These are phyloP conservation scores for Siniperca scherzeri DNA, from an alignment of 2,797 vertebrate genomes.

Conservation along the genomic window DNA sequence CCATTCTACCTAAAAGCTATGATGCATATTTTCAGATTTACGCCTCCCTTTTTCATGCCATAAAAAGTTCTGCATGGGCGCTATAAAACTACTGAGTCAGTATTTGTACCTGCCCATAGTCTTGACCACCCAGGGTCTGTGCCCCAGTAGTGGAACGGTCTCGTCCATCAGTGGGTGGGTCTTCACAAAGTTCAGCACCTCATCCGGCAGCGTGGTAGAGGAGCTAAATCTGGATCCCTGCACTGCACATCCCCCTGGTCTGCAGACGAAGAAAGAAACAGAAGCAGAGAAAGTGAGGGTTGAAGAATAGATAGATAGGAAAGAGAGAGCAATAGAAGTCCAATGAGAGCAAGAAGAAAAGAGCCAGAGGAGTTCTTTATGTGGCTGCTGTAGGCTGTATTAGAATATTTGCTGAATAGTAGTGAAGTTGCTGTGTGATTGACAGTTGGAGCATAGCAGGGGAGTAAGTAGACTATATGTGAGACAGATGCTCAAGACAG, in stretches of 20 bases:
- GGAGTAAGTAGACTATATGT: constrained; percentile 39
- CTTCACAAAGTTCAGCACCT: constrained; percentile 97
- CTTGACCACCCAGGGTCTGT: constrained; percentile 94
- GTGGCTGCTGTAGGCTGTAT: constrained; percentile 41
- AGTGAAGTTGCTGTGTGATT: constrained; percentile 48
- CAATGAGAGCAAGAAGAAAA: constrained; percentile 31
- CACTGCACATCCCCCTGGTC: constrained; percentile 93
- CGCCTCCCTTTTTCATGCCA: not conserved
- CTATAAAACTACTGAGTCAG: constrained; percentile 27
- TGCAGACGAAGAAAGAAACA: constrained; percentile 64
- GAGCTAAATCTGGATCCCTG: constrained; percentile 94
- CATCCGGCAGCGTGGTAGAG: constrained; percentile 94
- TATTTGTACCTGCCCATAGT: constrained; percentile 91
- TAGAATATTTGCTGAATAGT: constrained; percentile 69
- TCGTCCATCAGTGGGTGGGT: constrained; percentile 98
- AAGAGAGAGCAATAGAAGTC: constrained; percentile 6
- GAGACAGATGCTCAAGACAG: constrained; percentile 60
- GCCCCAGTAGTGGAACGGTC: constrained; percentile 92
- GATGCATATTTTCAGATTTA: not conserved
- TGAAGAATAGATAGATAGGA: constrained; percentile 9
- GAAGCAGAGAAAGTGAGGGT: constrained; percentile 5
- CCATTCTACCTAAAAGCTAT: not conserved
- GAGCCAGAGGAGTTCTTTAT: constrained; percentile 39
- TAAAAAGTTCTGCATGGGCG: constrained; percentile 1
- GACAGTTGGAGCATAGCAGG: constrained; percentile 55